phyloP scores from a whole-genome alignment of 2,888 invertebrate genomes.

The Colletes collaris region DNA sequence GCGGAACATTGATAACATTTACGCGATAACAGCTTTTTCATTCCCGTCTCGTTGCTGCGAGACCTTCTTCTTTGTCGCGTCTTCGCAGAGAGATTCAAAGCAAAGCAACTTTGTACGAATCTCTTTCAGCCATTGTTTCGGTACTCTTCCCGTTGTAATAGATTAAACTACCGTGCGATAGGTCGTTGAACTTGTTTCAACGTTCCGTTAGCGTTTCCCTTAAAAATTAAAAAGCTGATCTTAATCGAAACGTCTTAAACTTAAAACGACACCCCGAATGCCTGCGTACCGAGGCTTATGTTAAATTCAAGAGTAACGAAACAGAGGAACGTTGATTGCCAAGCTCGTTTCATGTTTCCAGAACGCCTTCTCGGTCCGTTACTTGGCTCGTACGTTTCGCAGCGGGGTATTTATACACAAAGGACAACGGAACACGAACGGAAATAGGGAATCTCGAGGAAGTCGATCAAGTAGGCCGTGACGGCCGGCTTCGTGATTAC shows the following conservation, averaged over 20 bases:
- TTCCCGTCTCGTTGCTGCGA: background rate
- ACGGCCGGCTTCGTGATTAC: constrained; percentile 20
- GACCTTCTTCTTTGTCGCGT: background rate
- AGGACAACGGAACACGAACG: constrained; percentile 14
- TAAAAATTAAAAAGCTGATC: no score
- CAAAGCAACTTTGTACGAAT: background rate
- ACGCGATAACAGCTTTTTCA: constrained; percentile 30
- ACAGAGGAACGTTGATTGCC: no score
- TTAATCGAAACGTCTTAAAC: no score
- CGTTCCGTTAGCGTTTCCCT: no score
- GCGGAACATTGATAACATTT: constrained; percentile 18
- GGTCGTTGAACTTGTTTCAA: no score
- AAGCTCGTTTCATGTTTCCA: no score
- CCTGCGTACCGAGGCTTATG: no score
- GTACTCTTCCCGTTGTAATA: background rate
- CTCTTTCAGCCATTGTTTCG: constrained; percentile 3
- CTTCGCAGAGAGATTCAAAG: background rate
- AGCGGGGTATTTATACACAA: constrained; percentile 7
- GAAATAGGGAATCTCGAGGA: constrained; percentile 21
- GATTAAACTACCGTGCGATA: no score
- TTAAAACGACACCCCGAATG: no score
- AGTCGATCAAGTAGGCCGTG: constrained; percentile 22
- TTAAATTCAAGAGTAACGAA: no score
- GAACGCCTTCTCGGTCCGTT: constrained; percentile 1
- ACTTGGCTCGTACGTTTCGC: constrained; percentile 14